These are phyloP conservation scores for Drosophila cardini DNA, from an alignment of 1,140 invertebrate genomes.

Conservation along the genomic window DNA sequence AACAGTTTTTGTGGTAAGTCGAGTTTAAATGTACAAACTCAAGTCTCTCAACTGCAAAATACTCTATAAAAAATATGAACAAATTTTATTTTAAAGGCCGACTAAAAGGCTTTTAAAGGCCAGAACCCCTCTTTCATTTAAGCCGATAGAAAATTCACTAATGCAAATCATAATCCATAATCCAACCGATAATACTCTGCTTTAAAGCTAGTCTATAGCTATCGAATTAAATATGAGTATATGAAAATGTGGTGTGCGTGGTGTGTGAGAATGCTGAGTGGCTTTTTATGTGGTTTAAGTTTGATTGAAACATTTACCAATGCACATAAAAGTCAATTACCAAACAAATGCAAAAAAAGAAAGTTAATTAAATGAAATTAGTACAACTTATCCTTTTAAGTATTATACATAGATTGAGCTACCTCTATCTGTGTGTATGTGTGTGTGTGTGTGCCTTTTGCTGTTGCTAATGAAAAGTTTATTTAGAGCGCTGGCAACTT, in stretches of 20 bases:
- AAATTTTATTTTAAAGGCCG: too few species aligned
- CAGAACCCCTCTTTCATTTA: too few species aligned
- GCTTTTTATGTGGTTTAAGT: conserved; percentile 25
- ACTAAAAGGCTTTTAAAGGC: too few species aligned
- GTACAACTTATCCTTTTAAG: conserved; percentile 28
- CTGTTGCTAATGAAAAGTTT: conserved; percentile 77
- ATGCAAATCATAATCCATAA: neutral
- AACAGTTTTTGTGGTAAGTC: too few species aligned
- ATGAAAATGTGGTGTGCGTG: neutral
- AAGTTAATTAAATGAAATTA: conserved; percentile 76
- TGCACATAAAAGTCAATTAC: conserved; percentile 69
- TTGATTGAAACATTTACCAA: conserved; percentile 72
- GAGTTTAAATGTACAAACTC: too few species aligned
- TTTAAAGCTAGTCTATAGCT: neutral
- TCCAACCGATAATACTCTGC: neutral
- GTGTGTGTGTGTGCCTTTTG: conserved; percentile 39
- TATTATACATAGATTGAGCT: conserved; percentile 4
- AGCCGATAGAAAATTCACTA: neutral
- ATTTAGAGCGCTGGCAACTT: conserved; percentile 72
- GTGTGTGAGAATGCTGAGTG: neutral
- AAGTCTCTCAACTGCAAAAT: too few species aligned
- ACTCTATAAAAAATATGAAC: too few species aligned
- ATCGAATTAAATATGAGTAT: neutral
- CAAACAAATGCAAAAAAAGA: conserved; percentile 45
- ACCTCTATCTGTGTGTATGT: conserved; percentile 23